Evolutionary conservation across 2,888 invertebrate genomes (phyloP).

Genomic region (Epinotia bilunana): DNA sequence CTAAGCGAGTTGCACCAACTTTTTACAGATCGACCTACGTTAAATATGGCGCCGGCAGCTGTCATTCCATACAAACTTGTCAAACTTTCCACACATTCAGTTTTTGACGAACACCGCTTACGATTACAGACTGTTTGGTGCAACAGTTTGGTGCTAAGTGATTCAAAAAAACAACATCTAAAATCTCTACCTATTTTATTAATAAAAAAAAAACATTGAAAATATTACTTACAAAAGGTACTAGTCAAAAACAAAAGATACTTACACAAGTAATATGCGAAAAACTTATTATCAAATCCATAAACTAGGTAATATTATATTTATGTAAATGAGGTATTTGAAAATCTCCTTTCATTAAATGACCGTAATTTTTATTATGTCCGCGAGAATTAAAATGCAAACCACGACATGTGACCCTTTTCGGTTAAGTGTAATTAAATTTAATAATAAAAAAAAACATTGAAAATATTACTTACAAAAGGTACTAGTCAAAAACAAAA

Average conservation of each 20-base stretch:
- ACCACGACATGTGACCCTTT: slow-evolving; percentile 46
- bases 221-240: no score
- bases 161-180: not conserved
- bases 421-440: slow-evolving; percentile 30
- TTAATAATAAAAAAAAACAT: not conserved
- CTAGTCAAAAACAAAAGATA: not conserved
- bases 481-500: not conserved
- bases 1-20: no score
- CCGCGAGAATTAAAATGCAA: slow-evolving; percentile 46
- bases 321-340: slow-evolving; percentile 7
- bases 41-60: no score
- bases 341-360: slow-evolving; percentile 12
- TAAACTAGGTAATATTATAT: not conserved
- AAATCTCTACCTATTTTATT: not conserved
- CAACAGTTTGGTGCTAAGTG: no score
- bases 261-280: not conserved
- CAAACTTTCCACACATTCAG: no score
- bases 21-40: no score
- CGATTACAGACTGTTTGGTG: no score
- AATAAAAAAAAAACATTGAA: not conserved
- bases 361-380: slow-evolving; percentile 23
- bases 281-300: no score
- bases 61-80: no score
- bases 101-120: no score
- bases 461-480: no score